phyloP scores from a whole-genome alignment of 2,797 vertebrate species.

The Crypturellus tataupa region DNA sequence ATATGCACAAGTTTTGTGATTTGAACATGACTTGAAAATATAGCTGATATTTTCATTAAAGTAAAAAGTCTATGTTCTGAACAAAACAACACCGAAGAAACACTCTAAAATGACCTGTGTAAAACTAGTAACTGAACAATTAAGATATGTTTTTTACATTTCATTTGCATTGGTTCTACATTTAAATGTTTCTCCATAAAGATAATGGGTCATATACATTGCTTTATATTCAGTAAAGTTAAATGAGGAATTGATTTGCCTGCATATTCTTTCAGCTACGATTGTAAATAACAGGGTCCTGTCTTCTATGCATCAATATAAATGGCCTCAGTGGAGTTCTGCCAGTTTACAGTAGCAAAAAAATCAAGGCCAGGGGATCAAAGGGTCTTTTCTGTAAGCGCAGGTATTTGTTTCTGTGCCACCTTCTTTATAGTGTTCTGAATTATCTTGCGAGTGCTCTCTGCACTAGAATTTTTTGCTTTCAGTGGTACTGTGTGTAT shows the following conservation, averaged over 20 bases:
- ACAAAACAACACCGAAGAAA: background rate
- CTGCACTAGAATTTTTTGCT: background rate
- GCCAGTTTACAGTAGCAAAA: slow-evolving; percentile 30
- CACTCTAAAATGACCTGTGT: background rate
- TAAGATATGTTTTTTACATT: background rate
- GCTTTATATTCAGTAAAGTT: background rate
- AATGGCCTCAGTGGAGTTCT: slow-evolving; percentile 16
- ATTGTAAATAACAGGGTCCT: slow-evolving; percentile 34
- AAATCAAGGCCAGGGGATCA: slow-evolving; percentile 58
- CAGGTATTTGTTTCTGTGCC: slow-evolving; percentile 1
- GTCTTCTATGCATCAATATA: slow-evolving; percentile 32
- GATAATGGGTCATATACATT: slow-evolving; percentile 4
- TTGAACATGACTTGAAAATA: slow-evolving; percentile 48
- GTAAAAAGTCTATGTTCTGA: background rate
- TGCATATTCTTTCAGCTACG: slow-evolving; percentile 7
- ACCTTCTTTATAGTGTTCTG: slow-evolving; percentile 16
- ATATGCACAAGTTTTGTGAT: slow-evolving; percentile 3
- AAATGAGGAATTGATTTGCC: slow-evolving; percentile 41
- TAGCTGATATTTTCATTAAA: background rate
- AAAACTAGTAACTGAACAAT: slow-evolving; percentile 31
- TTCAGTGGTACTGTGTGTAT: background rate
- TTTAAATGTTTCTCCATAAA: slow-evolving; percentile 26
- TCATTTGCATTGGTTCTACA: slow-evolving; percentile 1
- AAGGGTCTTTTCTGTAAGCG: background rate
- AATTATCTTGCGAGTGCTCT: background rate